These are phyloP conservation scores for Aporophyla nigra DNA, from an alignment of 2,888 invertebrate genomes.

Conservation along the genomic window DNA sequence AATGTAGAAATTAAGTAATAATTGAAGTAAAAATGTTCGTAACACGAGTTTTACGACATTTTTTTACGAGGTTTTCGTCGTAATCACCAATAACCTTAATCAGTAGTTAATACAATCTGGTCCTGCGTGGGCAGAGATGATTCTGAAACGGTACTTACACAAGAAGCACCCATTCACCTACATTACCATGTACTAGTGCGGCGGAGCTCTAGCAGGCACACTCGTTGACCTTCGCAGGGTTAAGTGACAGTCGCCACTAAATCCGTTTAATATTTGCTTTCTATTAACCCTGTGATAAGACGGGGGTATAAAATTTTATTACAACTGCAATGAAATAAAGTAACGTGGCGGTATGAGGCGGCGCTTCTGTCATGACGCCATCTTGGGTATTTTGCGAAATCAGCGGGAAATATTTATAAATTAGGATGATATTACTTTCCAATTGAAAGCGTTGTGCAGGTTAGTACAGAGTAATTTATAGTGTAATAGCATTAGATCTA, in stretches of 20 bases:
- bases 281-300: conserved; percentile 61
- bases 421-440: conserved; percentile 8
- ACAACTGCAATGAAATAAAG: conserved; percentile 46
- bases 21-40: conserved; percentile 10
- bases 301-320: conserved; percentile 58
- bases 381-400: conserved; percentile 36
- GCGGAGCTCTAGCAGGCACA: conserved; percentile 43
- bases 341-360: conserved; percentile 23
- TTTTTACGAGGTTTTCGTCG: conserved; percentile 24
- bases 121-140: conserved; percentile 21
- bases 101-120: conserved; percentile 34
- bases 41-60: not conserved
- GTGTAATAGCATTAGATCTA: not conserved
- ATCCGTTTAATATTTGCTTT: conserved; percentile 62
- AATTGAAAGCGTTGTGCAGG: conserved; percentile 1
- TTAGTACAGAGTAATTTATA: conserved; percentile 5
- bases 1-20: conserved; percentile 19
- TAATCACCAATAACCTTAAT: conserved; percentile 36
- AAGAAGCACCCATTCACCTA: conserved; percentile 48
- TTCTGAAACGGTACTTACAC: conserved; percentile 35
- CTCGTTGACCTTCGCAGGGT: conserved; percentile 57
- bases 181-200: conserved; percentile 25
- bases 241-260: conserved; percentile 59
- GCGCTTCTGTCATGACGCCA: conserved; percentile 16
- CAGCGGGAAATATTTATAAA: conserved; percentile 15